Conservation (phyloP, 2,888 invertebrate species). For the Andrena dorsata region DNA sequence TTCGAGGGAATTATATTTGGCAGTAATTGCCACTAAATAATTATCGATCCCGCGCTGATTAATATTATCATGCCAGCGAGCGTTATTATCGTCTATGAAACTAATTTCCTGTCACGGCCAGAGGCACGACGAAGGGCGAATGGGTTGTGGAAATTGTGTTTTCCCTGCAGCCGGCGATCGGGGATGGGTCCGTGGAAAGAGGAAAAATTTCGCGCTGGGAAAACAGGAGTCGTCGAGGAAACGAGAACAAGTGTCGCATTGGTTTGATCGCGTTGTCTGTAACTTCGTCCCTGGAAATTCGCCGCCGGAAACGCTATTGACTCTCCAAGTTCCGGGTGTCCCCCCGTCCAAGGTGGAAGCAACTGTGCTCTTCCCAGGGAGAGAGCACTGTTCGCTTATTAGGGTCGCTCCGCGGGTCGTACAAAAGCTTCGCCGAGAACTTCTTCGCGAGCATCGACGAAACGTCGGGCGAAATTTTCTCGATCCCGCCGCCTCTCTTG, state of each 20-base stretch:
- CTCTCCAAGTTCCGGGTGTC: slow-evolving; percentile 51
- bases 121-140: not conserved
- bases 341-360: slow-evolving; percentile 37
- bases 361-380: slow-evolving; percentile 16
- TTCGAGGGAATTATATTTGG: not conserved
- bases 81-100: not conserved
- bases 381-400: slow-evolving; percentile 45
- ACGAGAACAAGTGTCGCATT: slow-evolving; percentile 39
- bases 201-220: slow-evolving; percentile 3
- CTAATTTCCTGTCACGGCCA: slow-evolving; percentile 2
- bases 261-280: slow-evolving; percentile 30
- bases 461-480: slow-evolving; percentile 39
- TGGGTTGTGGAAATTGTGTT: not conserved
- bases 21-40: slow-evolving; percentile 1
- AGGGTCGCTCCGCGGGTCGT: slow-evolving; percentile 33
- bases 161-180: slow-evolving; percentile 8
- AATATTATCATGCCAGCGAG: not conserved
- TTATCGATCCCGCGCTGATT: slow-evolving; percentile 1
- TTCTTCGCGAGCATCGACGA: slow-evolving; percentile 26
- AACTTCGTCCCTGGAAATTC: slow-evolving; percentile 43
- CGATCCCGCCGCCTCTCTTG: not conserved
- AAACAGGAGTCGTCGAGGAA: not conserved
- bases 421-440: slow-evolving; percentile 51
- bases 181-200: not conserved
- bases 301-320: slow-evolving; percentile 46